Base-by-base conservation (phyloP, 2,113 vertebrate species). In the Thalassarche chlororhynchos region DNA sequence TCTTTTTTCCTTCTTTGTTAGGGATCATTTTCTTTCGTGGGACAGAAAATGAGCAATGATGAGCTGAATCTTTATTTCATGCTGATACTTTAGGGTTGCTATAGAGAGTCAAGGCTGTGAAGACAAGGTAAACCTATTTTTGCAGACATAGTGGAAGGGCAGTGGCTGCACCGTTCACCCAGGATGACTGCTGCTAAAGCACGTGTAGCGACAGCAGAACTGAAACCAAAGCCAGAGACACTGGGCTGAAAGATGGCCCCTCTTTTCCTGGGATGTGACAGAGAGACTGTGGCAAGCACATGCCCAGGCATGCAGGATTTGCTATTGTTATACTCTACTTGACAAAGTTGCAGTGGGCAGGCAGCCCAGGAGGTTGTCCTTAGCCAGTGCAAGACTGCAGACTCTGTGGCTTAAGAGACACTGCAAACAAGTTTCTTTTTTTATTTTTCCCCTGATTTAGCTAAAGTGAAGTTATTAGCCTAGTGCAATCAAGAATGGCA, bases 91-190 rank as follows among this genome's bases (percentile, higher is more conserved):
- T 19, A 61, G 54, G 28, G 12, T 52, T 78, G 16, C 40, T 70
- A 16, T 55, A 42, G 40, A 25, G 19, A 55, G 32, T 38, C 14
- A 79, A 58, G 42, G 40, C 88, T 93, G 32, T 49, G 51, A 65
- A 46, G 80, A 31, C 2, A 5, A 84, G 24, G 26, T 69, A 38
- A 55, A 81, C 13, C 23, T 91, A 6, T 47, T 74, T 80, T 84
- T 81, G 81, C 64, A 81, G 81, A 15, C 13, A 4, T 1, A 42
- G 68, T 76, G 44, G 49, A 81, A 93, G 26, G 49, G n/a, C 86
- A 79, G 90, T 31, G 28, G 4, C 77, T 84, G 60, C 20, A 12
- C 31, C 0, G 0, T 49, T 82, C 1, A 5, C 25, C 28, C 51
- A 29, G 51, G 23, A 18, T 44, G 47, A 5, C 42, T 28, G 40